Evolutionary conservation across 2,113 vertebrate genomes (phyloP), one percentile per base, ranked within the genome.

Genomic region (Apteryx owenii): DNA sequence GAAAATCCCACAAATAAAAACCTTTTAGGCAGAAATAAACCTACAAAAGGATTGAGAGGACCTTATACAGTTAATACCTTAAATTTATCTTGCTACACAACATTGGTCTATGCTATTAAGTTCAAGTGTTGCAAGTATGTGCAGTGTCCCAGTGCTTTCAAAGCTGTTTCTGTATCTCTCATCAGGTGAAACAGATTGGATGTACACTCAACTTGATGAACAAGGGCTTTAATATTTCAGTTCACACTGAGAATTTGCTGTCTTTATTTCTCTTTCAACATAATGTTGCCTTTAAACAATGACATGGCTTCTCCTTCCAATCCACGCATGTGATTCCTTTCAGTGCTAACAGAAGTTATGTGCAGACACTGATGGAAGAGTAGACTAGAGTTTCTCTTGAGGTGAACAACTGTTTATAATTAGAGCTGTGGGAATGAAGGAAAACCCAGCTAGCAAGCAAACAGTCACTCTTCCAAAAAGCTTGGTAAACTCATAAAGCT

Each of bases 401-500:
- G 71, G 66, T 94, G 90, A 73, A 95, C 93, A 97, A 97, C 95
- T 97, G 94, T 85, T 88, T 93, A 95, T 90, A 96, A 95, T 95
- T 91, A 96, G 93, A 96, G 87, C 87, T 95, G 89, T 81, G 92
- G 85, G 87, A 90, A 91, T 88, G 85, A 95, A 85, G 91, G 12
- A 88, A 84, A 97, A 86, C 42, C 9, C 81, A 69, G 89, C 87
- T 88, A 95, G 90, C 68, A 95, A 94, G 90, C 95, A 93, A 95
- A 5, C 83, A 82, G 86, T 70, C 90, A 75, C 84, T 95, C 94
- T 92, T 94, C 94, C 89, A 88, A 91, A 97, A 96, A 93, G 65
- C 91, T 95, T 77, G 88, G 83, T 97, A 93, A 97, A 97, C 95
- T 95, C 71, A 82, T 79, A 95, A 92, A 97, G 94, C 94, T 94